Percentiles rank a stretch among this genome's conserved stretches.
These are phyloP conservation scores for Notolabrus celidotus DNA, from an alignment of 2,797 vertebrate species.

Conservation along the genomic window DNA sequence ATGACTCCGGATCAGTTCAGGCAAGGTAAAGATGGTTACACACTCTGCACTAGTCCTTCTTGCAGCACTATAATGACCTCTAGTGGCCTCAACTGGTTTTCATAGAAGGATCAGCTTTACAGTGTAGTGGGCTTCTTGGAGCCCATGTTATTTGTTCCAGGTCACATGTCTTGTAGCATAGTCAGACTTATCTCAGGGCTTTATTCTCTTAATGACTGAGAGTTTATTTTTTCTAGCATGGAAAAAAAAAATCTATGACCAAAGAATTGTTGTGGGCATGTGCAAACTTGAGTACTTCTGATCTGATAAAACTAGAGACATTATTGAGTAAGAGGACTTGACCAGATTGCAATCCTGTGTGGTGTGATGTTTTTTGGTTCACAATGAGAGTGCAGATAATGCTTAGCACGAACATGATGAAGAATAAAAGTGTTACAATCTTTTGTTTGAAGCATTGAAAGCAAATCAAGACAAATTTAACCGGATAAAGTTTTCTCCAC, in stretches of 20 bases:
- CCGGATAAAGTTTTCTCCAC: too few relatives aligned
- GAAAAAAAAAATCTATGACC: too few relatives aligned
- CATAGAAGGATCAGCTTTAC: neutral
- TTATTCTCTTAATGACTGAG: neutral
- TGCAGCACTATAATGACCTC: neutral
- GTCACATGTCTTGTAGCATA: neutral
- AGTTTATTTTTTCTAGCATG: too few relatives aligned
- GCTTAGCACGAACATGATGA: neutral
- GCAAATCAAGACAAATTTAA: neutral
- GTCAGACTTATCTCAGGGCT: neutral
- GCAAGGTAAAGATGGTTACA: too few relatives aligned
- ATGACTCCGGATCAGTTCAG: too few relatives aligned
- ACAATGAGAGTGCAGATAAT: neutral
- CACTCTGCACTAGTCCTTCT: too few relatives aligned
- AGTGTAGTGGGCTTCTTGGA: too few relatives aligned
- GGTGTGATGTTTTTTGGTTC: conserved; percentile 4
- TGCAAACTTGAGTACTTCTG: too few relatives aligned
- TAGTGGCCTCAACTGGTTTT: neutral
- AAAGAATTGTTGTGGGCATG: too few relatives aligned
- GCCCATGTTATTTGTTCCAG: neutral
- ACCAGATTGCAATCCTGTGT: neutral
- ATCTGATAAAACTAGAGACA: too few relatives aligned
- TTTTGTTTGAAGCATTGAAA: too few relatives aligned
- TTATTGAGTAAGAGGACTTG: neutral
- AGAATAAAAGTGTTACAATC: neutral